phyloP scores from a whole-genome alignment of 2,888 invertebrate genomes.

The Chalcis sispes region DNA sequence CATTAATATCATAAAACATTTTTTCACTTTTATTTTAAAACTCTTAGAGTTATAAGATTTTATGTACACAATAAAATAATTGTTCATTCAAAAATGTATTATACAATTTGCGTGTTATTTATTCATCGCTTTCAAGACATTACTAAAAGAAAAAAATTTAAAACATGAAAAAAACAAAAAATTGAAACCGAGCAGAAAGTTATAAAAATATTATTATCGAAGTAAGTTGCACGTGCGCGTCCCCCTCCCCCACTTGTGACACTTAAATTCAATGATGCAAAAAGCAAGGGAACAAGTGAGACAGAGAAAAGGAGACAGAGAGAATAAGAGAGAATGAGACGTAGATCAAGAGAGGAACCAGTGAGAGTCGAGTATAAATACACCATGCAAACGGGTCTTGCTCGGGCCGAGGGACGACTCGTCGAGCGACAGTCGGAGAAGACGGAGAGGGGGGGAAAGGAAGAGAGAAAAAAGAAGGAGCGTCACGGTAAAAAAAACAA shows the following conservation, averaged over 20 bases:
- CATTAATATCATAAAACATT: too few relatives aligned
- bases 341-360: slow-evolving; percentile 63
- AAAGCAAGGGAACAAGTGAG: too few relatives aligned
- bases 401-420: slow-evolving; percentile 58
- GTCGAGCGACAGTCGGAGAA: slow-evolving; percentile 31
- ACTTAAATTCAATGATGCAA: slow-evolving; percentile 62
- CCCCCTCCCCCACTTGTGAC: slow-evolving; percentile 48
- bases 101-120: too few relatives aligned
- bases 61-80: too few relatives aligned
- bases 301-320: slow-evolving; percentile 2
- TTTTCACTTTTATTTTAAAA: too few relatives aligned
- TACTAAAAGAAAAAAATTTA: too few relatives aligned
- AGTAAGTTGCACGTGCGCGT: slow-evolving; percentile 47
- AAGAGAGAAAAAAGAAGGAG: slow-evolving; percentile 9
- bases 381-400: slow-evolving; percentile 58
- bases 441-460: neutral
- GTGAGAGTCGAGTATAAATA: slow-evolving; percentile 71
- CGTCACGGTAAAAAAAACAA: slow-evolving; percentile 66
- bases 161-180: slow-evolving; percentile 11
- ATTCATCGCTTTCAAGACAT: too few relatives aligned
- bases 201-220: slow-evolving; percentile 50
- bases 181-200: slow-evolving; percentile 19
- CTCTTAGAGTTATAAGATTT: too few relatives aligned
- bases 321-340: slow-evolving; percentile 42
- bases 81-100: too few relatives aligned